These are phyloP conservation scores for Mirza zaza DNA, from an alignment of 2,113 vertebrate genomes.

Conservation along the genomic window DNA sequence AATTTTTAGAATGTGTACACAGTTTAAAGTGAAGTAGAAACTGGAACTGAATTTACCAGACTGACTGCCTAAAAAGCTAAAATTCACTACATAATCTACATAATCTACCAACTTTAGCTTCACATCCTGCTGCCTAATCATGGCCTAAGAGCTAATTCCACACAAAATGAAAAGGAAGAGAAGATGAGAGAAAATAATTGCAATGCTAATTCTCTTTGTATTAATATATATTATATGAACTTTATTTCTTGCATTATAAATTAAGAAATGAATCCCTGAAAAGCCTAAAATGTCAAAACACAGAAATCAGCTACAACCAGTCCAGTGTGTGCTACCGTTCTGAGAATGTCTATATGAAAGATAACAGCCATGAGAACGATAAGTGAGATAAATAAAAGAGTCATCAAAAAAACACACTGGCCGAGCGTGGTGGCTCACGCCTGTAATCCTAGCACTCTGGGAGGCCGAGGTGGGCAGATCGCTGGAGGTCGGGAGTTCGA, in stretches of 20 bases:
- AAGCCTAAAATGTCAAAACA: background rate
- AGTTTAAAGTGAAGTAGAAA: background rate
- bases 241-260: background rate
- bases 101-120: background rate
- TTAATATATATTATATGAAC: background rate
- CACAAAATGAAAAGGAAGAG: background rate
- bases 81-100: background rate
- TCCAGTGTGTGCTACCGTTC: background rate
- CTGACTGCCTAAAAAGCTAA: background rate
- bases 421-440: fast-evolving
- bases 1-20: background rate
- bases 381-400: background rate
- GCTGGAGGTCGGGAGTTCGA: background rate
- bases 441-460: background rate
- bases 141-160: background rate
- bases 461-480: background rate
- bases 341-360: background rate
- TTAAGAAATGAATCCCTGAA: background rate
- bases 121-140: background rate
- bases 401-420: background rate
- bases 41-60: background rate
- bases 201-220: background rate
- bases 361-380: background rate
- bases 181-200: background rate
- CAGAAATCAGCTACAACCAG: background rate